Evolutionary conservation across 2,888 invertebrate genomes (phyloP), one percentile per base, ranked within the genome.

Genomic region (Pristionchus japonicus): DNA sequence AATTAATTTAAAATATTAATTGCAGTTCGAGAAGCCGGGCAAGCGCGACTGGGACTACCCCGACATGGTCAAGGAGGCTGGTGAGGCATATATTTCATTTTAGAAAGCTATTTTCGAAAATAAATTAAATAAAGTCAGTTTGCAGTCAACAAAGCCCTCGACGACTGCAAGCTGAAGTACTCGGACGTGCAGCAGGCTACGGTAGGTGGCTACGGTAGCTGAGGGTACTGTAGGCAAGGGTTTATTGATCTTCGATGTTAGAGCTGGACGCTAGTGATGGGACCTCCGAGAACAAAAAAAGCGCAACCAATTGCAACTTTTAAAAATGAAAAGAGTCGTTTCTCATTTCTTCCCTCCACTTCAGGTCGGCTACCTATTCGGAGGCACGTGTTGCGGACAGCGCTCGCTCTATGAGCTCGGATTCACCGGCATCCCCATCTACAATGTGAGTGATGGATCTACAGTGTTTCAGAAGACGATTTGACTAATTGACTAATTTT

Each of bases 381-480:
- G 94, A 61, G 94, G 92, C 57, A 95, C 95, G 17, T 95, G 95
- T 84, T 96, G 97, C 95, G 99, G 99, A 0, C 99, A 99, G 95
- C 96, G 98, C 91, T 98, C 98, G 0, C 95, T 99, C 13, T 99
- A 99, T 95, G 97, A 97, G 95, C 96, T 98, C 70, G 98, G 98
- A 88, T 96, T 98, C 96, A 98, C 97, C 52, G 98, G 98, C 70
- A 98, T 99, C 91, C 99, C 99, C 7, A 97, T 99, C 91, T 97
- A 97, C 95, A 99, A 99, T 95, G 98, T 95, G 31, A 52, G 70
- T 20, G 61, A 31, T 23, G 3, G 67, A 27, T 49, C 13, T 27
- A 23, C 31, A 61, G 27, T 64, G 64, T 27, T 61, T 61, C 17
- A 17, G 31, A 17, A 7, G 23, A 23, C 20, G 37, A 70, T 31